These are phyloP conservation scores for Coreius guichenoti DNA, from an alignment of 2,797 vertebrate genomes.

Conservation along the genomic window DNA sequence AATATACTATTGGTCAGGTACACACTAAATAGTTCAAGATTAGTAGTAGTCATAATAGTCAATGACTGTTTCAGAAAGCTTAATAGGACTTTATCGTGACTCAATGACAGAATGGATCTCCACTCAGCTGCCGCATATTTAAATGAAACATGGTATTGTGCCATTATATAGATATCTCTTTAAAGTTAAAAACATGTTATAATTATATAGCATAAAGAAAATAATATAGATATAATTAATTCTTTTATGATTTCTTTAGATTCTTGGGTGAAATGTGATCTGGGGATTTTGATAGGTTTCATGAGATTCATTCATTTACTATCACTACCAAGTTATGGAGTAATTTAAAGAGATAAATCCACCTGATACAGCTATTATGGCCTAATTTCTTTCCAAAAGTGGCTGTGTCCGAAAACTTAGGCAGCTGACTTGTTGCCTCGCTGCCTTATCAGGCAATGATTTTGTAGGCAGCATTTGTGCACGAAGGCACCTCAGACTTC, in stretches of 20 bases:
- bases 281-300: background rate
- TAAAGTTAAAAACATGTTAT: too few species aligned
- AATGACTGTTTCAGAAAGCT: slow-evolving; percentile 6
- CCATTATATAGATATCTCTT: too few species aligned
- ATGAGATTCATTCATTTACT: background rate
- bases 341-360: background rate
- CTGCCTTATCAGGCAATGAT: background rate
- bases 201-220: background rate
- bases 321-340: background rate
- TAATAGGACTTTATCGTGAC: background rate
- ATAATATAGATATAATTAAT: background rate
- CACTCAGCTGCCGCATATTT: slow-evolving; percentile 12
- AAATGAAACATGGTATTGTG: background rate
- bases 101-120: background rate
- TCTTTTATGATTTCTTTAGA: background rate
- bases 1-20: background rate
- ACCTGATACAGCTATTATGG: background rate
- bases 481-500: background rate
- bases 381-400: background rate
- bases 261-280: background rate
- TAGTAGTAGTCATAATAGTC: background rate
- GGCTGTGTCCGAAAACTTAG: background rate
- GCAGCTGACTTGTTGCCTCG: background rate
- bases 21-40: slow-evolving; percentile 8
- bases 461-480: background rate